phyloP scores from a whole-genome alignment of 2,888 invertebrate species.

The Mimachlamys varia region DNA sequence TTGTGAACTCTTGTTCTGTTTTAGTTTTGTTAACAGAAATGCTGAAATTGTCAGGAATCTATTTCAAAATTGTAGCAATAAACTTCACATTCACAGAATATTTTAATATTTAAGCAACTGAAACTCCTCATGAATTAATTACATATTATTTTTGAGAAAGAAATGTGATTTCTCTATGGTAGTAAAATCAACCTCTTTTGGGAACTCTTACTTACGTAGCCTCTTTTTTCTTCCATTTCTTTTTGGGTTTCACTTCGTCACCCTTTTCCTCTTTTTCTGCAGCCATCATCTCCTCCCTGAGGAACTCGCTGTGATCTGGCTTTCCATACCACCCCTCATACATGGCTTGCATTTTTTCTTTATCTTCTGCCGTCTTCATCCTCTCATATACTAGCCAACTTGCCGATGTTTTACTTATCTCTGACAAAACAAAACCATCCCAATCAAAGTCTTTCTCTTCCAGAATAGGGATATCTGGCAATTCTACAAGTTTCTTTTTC shows the following conservation, averaged over 20 bases:
- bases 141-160: no score
- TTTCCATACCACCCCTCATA: slow-evolving; percentile 74
- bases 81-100: no score
- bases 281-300: slow-evolving; percentile 54
- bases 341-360: slow-evolving; percentile 68
- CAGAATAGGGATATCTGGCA: slow-evolving; percentile 33
- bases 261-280: slow-evolving; percentile 58
- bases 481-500: slow-evolving; percentile 20
- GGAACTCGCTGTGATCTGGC: slow-evolving; percentile 70
- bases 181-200: background rate
- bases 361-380: slow-evolving; percentile 63
- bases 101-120: no score
- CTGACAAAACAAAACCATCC: slow-evolving; percentile 79
- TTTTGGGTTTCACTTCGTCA: slow-evolving; percentile 59
- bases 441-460: slow-evolving; percentile 67
- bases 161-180: no score
- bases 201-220: slow-evolving; percentile 62
- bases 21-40: no score
- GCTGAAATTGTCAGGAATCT: no score
- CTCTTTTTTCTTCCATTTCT: slow-evolving; percentile 67
- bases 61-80: no score
- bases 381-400: slow-evolving; percentile 78
- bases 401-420: slow-evolving; percentile 78
- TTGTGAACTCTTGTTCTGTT: no score
- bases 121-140: no score